A percentile compares a stretch with the other conserved stretches of the same genome.
Conservation (phyloP, 2,797 vertebrate genomes). For the Labeo calbasu region DNA sequence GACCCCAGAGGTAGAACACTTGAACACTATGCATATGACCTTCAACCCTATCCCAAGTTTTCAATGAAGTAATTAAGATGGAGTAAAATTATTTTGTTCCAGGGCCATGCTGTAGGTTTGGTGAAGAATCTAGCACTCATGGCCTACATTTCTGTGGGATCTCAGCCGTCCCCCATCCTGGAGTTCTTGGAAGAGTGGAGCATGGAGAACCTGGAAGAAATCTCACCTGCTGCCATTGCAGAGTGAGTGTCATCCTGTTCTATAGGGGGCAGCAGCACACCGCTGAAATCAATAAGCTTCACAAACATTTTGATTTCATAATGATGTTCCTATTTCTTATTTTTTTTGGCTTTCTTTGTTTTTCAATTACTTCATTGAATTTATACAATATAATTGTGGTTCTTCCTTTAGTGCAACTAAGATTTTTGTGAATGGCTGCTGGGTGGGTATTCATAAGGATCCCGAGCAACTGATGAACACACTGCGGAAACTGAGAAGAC, state of each 20-base stretch:
- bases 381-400: neutral
- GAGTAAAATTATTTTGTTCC: slow-evolving; percentile 21
- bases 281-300: neutral
- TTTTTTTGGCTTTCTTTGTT: neutral
- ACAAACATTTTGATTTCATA: neutral
- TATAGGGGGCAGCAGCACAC: slow-evolving; percentile 48
- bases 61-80: neutral
- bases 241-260: slow-evolving; percentile 80
- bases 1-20: slow-evolving; percentile 91
- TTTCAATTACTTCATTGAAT: neutral
- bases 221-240: slow-evolving; percentile 98
- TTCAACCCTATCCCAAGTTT: neutral
- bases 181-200: slow-evolving; percentile 99
- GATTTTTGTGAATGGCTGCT: slow-evolving; percentile 99
- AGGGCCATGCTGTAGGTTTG: slow-evolving; percentile 98
- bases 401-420: slow-evolving; percentile 87
- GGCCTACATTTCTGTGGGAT: slow-evolving; percentile 99
- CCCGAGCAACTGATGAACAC: slow-evolving; percentile 99
- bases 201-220: slow-evolving; percentile 99
- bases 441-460: slow-evolving; percentile 99
- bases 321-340: neutral
- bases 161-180: slow-evolving; percentile 96
- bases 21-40: neutral
- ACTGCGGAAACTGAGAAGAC: slow-evolving; percentile 90
- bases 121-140: slow-evolving; percentile 98